These are phyloP conservation scores for Drosophila tani DNA, from an alignment of 1,140 invertebrate genomes.

Conservation along the genomic window DNA sequence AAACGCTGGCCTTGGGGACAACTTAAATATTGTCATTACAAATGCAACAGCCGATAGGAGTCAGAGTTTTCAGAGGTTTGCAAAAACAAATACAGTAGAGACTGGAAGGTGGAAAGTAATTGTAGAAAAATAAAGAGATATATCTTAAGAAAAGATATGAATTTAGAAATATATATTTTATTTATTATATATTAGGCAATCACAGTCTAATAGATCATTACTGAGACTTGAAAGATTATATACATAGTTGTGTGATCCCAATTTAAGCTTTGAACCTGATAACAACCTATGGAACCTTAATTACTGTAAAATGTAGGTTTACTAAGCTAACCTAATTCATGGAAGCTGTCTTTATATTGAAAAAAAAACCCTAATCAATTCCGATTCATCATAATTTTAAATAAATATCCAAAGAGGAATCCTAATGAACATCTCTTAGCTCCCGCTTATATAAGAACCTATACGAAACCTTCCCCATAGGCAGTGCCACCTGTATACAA, in stretches of 20 bases:
- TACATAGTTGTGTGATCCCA: not conserved
- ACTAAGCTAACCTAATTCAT: not conserved
- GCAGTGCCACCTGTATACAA: not conserved
- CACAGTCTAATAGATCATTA: no score
- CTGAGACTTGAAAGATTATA: not conserved
- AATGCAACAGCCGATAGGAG: constrained; percentile 24
- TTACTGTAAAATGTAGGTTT: not conserved
- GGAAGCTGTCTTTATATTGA: not conserved
- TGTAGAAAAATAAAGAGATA: not conserved
- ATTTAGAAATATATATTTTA: not conserved
- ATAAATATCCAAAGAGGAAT: no score
- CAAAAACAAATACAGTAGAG: not conserved
- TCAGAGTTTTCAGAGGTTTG: not conserved
- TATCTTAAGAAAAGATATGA: not conserved
- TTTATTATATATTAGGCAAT: no score
- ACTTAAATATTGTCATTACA: constrained; percentile 37
- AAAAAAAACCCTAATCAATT: not conserved
- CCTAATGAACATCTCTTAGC: not conserved
- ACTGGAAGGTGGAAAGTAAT: not conserved
- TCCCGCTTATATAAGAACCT: no score
- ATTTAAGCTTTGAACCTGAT: not conserved
- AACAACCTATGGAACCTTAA: not conserved
- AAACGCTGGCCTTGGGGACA: constrained; percentile 28
- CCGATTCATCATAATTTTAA: not conserved
- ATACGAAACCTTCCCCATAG: not conserved